These are phyloP conservation scores for Cheilosia scutellata DNA, from an alignment of 2,888 invertebrate species.

Conservation along the genomic window DNA sequence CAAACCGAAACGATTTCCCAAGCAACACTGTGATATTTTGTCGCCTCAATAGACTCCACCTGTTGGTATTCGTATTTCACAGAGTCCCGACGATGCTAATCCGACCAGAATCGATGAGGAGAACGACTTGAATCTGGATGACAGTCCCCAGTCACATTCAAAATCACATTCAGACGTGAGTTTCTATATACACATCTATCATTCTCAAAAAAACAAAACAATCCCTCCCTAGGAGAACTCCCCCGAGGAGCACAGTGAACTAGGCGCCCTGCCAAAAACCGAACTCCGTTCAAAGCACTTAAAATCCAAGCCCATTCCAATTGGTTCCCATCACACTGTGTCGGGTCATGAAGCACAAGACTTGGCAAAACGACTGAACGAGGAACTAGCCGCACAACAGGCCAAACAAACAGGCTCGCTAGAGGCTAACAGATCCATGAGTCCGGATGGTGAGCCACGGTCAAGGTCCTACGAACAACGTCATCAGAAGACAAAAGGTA, in stretches of 20 bases:
- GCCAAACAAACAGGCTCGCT: constrained; percentile 79
- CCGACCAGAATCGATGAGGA: constrained; percentile 90
- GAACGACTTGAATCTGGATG: constrained; percentile 84
- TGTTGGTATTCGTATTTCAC: constrained; percentile 78
- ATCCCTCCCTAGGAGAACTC: constrained; percentile 61
- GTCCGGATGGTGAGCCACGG: constrained; percentile 86
- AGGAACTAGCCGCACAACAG: constrained; percentile 85
- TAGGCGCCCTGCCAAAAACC: constrained; percentile 79
- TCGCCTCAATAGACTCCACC: constrained; percentile 65
- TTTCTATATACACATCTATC: neutral
- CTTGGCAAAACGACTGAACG: constrained; percentile 89
- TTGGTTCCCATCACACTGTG: constrained; percentile 88
- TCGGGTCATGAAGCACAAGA: constrained; percentile 92
- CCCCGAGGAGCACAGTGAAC: constrained; percentile 78
- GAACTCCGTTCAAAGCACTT: constrained; percentile 83
- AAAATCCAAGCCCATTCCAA: constrained; percentile 91
- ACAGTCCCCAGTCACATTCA: constrained; percentile 77
- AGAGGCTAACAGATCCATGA: constrained; percentile 83
- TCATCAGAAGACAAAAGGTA: constrained; percentile 82
- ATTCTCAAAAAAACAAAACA: neutral
- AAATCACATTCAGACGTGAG: constrained; percentile 78
- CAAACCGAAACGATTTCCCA: constrained; percentile 10
- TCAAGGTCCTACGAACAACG: constrained; percentile 89
- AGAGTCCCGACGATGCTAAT: constrained; percentile 88
- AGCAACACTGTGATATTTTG: constrained; percentile 59